Evolutionary conservation across 2,113 vertebrate species (phyloP).

Genomic region (Sapayoa aenigma): DNA sequence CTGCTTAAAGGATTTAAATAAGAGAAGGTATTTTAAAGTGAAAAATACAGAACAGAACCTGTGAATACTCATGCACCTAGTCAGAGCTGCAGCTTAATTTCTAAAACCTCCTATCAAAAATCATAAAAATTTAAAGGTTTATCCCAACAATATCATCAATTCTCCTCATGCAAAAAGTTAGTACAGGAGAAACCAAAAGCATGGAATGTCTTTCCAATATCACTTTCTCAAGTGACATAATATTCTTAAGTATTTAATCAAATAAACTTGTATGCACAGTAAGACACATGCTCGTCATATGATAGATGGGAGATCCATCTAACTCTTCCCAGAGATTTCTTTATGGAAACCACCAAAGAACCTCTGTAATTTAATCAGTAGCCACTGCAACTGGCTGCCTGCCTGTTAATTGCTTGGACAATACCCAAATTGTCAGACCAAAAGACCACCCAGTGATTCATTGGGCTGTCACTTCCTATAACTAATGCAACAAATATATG

Average conservation of each 20-base stretch:
- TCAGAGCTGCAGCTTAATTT: neutral
- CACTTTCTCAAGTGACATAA: neutral
- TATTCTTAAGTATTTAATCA: neutral
- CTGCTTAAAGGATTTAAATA: neutral
- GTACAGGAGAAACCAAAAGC: neutral
- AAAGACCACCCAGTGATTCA: conserved; percentile 51
- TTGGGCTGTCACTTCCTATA: conserved; percentile 54
- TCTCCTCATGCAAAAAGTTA: neutral
- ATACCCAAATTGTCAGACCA: conserved; percentile 39
- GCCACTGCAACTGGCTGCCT: neutral
- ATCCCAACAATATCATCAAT: neutral
- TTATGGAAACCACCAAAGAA: conserved; percentile 36
- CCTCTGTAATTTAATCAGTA: conserved; percentile 38
- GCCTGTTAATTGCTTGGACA: conserved; percentile 44
- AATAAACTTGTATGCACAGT: neutral
- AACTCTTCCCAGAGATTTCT: conserved; percentile 18
- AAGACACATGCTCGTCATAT: neutral
- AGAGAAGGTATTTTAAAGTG: neutral
- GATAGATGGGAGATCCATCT: neutral
- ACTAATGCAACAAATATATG: conserved; percentile 48
- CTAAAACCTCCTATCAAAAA: neutral
- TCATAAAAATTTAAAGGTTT: neutral
- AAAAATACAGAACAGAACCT: neutral
- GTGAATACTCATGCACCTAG: neutral
- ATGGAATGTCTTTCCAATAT: neutral